Base-by-base conservation (phyloP, 1,140 invertebrate species). In the Drosophila littoralis region DNA sequence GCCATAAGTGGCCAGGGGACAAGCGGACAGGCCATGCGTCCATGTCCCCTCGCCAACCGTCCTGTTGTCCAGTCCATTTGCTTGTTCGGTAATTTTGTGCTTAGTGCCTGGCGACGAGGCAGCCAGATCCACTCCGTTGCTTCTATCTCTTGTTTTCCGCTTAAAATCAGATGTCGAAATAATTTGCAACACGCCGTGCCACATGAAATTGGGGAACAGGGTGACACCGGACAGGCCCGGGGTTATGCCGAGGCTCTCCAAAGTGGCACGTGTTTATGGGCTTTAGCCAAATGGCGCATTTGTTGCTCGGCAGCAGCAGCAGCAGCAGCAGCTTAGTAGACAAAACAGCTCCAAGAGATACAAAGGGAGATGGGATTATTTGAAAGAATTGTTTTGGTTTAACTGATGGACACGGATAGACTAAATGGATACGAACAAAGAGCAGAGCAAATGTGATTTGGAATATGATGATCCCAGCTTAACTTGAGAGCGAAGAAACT, bases 101-200 rank as follows among this genome's bases (percentile, higher is more conserved):
- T 86, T 86, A 86, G 83, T 61, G 77, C 75, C 70, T 67, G 50
- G 40, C 40, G 42, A 50, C 74, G 52, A 67, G 58, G 60, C 77
- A 77, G 38, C 66, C 60, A 78, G 52, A 67, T 81, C 74, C 78
- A 83, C 79, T 70, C 64, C 63, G 68, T 36, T 40, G 38, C 43
- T 51, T 58, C 75, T 75, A 78, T 89, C 84, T 90, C 84, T 84
- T 89, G 84, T 89, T 89, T 90, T 89, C 85, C 84, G 84, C 85
- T 89, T 89, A 89, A 89, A 89, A 89, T 89, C 84, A 89, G 85
- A 90, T 89, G 84, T 89, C 84, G 85, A 89, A 89, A 89, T 89
- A 89, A 84, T 89, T 89, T 89, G 84, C 84, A 89, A 86, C 84
- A 89, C 83, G 84, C 82, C 80, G 84, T 75, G 79, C 69, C 77